phyloP scores from a whole-genome alignment of 1,140 invertebrate genomes.

The Dolichoris vasculosae region DNA sequence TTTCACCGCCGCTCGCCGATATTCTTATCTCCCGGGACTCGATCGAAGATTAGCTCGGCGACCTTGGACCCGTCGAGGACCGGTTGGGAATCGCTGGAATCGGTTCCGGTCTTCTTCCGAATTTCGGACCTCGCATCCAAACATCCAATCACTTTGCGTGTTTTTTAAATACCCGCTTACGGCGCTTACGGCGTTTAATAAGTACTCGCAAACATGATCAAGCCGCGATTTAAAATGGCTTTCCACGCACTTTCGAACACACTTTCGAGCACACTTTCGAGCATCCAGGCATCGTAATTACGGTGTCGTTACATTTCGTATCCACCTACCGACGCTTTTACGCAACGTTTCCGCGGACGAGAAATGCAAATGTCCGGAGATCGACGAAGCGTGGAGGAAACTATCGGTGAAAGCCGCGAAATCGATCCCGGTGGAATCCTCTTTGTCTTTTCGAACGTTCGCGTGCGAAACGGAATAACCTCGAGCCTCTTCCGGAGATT shows the following conservation, averaged over 20 bases:
- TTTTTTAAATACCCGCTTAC: too few relatives aligned
- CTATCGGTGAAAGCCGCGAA: background rate
- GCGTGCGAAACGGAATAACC: background rate
- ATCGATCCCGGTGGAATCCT: background rate
- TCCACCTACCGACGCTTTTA: too few relatives aligned
- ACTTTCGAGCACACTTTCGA: background rate
- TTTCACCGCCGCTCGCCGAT: background rate
- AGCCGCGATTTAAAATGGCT: background rate
- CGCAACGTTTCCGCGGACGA: background rate
- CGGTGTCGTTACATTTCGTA: background rate
- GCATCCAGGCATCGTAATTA: background rate
- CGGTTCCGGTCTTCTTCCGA: too few relatives aligned
- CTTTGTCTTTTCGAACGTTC: background rate
- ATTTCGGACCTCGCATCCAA: too few relatives aligned
- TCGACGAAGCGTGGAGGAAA: too few relatives aligned
- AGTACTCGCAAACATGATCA: too few relatives aligned
- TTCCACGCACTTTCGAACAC: background rate
- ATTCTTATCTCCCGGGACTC: background rate
- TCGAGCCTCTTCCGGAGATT: background rate
- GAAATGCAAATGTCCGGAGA: background rate
- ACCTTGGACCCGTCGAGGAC: too few relatives aligned
- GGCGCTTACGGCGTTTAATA: too few relatives aligned
- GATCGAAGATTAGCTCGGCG: too few relatives aligned
- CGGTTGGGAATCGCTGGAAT: too few relatives aligned
- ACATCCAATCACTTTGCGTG: too few relatives aligned